Percentiles rank a stretch among this genome's conserved stretches.
phyloP scores from a whole-genome alignment of 1,140 invertebrate genomes.

The Agrilus planipennis region DNA sequence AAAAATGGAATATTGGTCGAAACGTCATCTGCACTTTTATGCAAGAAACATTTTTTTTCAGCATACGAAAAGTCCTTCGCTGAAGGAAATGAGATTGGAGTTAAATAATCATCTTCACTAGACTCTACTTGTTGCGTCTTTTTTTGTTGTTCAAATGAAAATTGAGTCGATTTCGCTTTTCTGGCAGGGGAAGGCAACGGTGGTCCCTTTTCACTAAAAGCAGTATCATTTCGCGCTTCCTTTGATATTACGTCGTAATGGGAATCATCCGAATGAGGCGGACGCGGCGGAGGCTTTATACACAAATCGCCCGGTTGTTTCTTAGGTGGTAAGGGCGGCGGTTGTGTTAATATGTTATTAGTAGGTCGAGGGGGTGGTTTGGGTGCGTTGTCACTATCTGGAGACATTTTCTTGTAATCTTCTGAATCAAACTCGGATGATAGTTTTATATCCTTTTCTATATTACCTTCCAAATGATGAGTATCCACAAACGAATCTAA shows the following conservation, averaged over 20 bases:
- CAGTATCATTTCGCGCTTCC: too few species aligned
- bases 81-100: conserved; percentile 41
- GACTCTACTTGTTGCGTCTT: conserved; percentile 27
- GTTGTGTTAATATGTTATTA: conserved; percentile 40
- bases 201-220: conserved; percentile 40
- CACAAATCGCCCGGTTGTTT: conserved; percentile 41
- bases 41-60: conserved; percentile 16
- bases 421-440: too few species aligned
- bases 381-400: conserved; percentile 39
- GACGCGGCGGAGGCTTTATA: conserved; percentile 49
- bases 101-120: conserved; percentile 50
- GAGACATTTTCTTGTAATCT: conserved; percentile 28
- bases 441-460: too few species aligned
- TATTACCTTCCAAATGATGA: too few species aligned
- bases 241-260: too few species aligned
- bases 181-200: conserved; percentile 49
- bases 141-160: conserved; percentile 32
- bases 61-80: too few species aligned
- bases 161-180: conserved; percentile 39
- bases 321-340: conserved; percentile 75
- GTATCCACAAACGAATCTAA: too few species aligned
- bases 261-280: conserved; percentile 45
- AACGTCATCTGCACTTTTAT: too few species aligned
- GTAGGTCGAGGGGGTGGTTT: conserved; percentile 57
- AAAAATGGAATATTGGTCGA: too few species aligned